Conservation (phyloP, 2,797 vertebrate species). For the Danionella dracula region DNA sequence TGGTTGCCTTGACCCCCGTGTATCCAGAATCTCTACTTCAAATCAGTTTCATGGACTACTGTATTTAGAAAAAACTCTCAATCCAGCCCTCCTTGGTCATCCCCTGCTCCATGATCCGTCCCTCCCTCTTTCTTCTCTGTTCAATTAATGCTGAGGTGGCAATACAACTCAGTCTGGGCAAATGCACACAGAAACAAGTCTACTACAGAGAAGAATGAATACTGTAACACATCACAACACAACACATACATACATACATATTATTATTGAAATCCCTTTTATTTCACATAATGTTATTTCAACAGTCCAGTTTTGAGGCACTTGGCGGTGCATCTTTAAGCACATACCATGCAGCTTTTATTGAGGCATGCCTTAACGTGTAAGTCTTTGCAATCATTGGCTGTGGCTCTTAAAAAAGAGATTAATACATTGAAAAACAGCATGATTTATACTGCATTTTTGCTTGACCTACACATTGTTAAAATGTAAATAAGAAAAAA, state of each 20-base stretch:
- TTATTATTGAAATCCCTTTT: constrained; percentile 16
- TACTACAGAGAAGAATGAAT: background rate
- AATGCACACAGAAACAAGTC: constrained; percentile 29
- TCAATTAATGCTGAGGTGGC: constrained; percentile 49
- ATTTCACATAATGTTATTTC: constrained; percentile 16
- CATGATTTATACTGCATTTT: constrained; percentile 7
- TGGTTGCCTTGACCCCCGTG: background rate
- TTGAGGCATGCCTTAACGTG: constrained; percentile 2
- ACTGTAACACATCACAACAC: background rate
- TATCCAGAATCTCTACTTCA: constrained; percentile 10
- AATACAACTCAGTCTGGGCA: too few relatives aligned
- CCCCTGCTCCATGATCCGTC: constrained; percentile 33
- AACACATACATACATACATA: too few relatives aligned
- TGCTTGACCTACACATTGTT: constrained; percentile 12
- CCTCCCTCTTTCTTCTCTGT: constrained; percentile 40
- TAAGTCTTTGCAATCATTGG: constrained; percentile 3
- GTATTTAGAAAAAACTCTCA: constrained; percentile 31
- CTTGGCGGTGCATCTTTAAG: constrained; percentile 13
- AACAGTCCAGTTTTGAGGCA: constrained; percentile 23
- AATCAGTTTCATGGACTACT: constrained; percentile 21
- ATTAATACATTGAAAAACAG: constrained; percentile 14
- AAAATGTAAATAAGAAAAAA: background rate
- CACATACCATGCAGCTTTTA: background rate
- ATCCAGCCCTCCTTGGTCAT: constrained; percentile 32
- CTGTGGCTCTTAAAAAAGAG: constrained; percentile 6